Evolutionary conservation across 2,888 invertebrate genomes (phyloP).

Genomic region (Cordilura impudica): DNA sequence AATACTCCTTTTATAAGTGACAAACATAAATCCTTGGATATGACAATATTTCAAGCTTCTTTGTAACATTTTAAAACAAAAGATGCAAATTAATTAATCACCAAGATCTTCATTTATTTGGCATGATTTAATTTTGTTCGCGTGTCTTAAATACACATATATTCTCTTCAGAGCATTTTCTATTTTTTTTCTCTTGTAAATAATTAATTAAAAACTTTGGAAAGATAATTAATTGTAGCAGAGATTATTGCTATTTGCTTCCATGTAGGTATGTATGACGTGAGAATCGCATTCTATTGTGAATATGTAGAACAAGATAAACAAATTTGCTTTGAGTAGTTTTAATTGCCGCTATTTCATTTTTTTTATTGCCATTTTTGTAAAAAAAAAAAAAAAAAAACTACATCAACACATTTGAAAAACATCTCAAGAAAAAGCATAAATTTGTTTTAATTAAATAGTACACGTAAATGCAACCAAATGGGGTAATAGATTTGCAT

Average conservation of each 20-base stretch:
- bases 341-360: constrained; percentile 14
- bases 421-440: neutral
- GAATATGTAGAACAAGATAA: neutral
- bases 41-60: no score
- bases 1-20: neutral
- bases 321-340: constrained; percentile 15
- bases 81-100: no score
- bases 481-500: neutral
- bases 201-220: constrained; percentile 15
- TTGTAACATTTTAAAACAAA: no score
- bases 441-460: constrained; percentile 28
- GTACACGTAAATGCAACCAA: neutral
- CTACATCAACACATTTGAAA: neutral
- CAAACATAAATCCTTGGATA: no score
- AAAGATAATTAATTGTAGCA: neutral
- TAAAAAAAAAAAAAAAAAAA: neutral
- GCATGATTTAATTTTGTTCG: neutral
- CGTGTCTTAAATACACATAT: neutral
- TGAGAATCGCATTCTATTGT: constrained; percentile 7
- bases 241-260: neutral
- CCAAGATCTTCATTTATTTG: neutral
- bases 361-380: neutral
- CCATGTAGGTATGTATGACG: constrained; percentile 9
- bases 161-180: neutral
- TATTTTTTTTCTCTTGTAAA: neutral